phyloP scores from a whole-genome alignment of 2,113 vertebrate species.

The Lethenteron camtschaticum region DNA sequence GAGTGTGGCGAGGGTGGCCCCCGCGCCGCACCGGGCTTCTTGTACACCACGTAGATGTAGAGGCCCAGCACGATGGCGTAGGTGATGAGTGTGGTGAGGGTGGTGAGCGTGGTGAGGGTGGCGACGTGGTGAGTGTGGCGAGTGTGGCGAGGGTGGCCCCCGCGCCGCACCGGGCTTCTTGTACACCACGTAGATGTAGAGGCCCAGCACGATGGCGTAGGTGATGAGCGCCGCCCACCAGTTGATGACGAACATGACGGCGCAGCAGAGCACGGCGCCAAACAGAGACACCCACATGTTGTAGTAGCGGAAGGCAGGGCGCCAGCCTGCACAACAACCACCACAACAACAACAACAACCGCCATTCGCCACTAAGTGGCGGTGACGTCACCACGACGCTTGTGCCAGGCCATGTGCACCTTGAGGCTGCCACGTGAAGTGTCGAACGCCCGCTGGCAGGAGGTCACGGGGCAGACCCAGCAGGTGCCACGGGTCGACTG shows the following conservation, averaged over 20 bases:
- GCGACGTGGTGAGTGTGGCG: too few species aligned
- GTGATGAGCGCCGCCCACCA: constrained; percentile 88
- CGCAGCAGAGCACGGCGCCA: constrained; percentile 73
- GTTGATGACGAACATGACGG: constrained; percentile 97
- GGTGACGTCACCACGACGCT: too few species aligned
- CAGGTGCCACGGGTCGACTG: too few species aligned
- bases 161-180: constrained; percentile 70
- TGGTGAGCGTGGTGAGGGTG: too few species aligned
- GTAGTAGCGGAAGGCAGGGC: constrained; percentile 94
- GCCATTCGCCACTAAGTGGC: too few species aligned
- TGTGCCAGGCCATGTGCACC: too few species aligned
- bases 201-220: constrained; percentile 71
- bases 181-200: constrained; percentile 94
- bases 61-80: constrained; percentile 81
- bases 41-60: constrained; percentile 93
- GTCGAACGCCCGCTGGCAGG: too few species aligned
- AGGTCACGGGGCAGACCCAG: too few species aligned
- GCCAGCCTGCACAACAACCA: constrained; percentile 86
- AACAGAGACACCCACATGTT: constrained; percentile 95
- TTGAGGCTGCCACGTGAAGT: too few species aligned
- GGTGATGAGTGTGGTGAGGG: constrained; percentile 30
- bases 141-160: neutral
- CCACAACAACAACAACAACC: too few species aligned
- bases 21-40: constrained; percentile 92
- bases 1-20: too few species aligned